A percentile compares a stretch with the other conserved stretches of the same genome.
Evolutionary conservation across 2,113 vertebrate species (phyloP).

Genomic region (Opisthocomus hoazin): DNA sequence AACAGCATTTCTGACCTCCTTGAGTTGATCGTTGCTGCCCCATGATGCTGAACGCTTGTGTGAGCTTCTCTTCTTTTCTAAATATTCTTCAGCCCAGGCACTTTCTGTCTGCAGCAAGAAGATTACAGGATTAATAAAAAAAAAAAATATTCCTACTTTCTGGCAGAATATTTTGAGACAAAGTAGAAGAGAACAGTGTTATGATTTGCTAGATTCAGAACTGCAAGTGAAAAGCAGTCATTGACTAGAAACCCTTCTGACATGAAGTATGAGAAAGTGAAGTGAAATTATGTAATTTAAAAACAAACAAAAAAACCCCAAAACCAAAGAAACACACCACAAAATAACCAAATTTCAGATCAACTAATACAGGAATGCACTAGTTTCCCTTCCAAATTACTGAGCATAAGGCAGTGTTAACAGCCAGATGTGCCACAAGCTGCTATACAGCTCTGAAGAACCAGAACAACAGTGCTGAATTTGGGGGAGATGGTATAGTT

Average conservation of each 20-base stretch:
- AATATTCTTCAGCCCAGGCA: constrained; percentile 93
- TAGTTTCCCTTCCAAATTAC: not conserved
- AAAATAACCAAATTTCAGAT: not conserved
- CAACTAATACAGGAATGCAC: not conserved
- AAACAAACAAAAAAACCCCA: not conserved
- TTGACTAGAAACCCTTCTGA: not conserved
- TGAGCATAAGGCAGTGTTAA: not conserved
- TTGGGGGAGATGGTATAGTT: not conserved
- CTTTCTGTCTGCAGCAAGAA: constrained; percentile 85
- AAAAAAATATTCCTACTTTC: not conserved
- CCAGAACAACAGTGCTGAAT: not conserved
- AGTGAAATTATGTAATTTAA: not conserved
- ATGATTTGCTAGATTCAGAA: not conserved
- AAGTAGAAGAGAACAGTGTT: not conserved
- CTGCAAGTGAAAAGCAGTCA: not conserved
- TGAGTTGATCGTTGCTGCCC: constrained; percentile 97
- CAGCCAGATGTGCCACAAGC: not conserved
- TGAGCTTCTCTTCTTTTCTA: constrained; percentile 88
- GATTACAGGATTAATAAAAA: not conserved
- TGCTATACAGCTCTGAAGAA: not conserved
- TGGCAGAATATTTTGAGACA: not conserved
- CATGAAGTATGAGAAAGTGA: not conserved
- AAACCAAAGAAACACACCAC: no score
- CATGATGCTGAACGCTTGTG: constrained; percentile 97
- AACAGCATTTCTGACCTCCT: constrained; percentile 82